Evolutionary conservation across 2,797 vertebrate species (phyloP).

Genomic region (Protonibea diacanthus): DNA sequence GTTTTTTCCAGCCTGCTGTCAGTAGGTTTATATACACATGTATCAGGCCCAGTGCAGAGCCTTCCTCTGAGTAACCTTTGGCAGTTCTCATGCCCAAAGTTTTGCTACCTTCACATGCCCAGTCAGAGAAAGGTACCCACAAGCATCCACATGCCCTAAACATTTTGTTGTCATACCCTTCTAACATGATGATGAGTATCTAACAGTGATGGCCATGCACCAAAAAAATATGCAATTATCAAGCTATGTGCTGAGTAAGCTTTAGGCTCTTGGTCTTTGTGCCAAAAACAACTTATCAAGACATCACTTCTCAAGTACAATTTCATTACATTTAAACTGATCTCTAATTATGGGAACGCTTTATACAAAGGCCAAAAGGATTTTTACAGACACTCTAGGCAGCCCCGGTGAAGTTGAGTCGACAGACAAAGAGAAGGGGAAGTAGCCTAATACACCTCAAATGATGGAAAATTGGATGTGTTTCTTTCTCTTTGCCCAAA

Average conservation of each 20-base stretch:
- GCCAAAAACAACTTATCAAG: conserved; percentile 39
- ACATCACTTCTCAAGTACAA: conserved; percentile 19
- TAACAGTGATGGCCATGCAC: not conserved
- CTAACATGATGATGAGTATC: conserved; percentile 12
- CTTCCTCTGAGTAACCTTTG: conserved; percentile 45
- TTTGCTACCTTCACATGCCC: conserved; percentile 19
- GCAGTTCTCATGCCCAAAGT: conserved; percentile 29
- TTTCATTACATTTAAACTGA: conserved; percentile 28
- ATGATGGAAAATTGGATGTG: conserved; percentile 38
- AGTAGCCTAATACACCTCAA: conserved; percentile 18
- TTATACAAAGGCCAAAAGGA: not conserved
- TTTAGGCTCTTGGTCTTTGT: not conserved
- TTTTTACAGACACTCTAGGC: conserved; percentile 19
- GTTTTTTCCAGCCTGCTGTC: conserved; percentile 80
- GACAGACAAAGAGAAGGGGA: conserved; percentile 1
- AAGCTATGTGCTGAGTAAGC: conserved; percentile 24
- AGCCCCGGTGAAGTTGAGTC: not conserved
- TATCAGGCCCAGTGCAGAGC: conserved; percentile 52
- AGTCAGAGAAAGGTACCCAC: conserved; percentile 15
- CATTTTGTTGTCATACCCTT: conserved; percentile 15
- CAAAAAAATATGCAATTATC: conserved; percentile 29
- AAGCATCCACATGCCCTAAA: conserved; percentile 2
- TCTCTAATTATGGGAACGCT: conserved; percentile 11
- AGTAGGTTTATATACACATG: conserved; percentile 66
- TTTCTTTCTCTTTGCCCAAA: conserved; percentile 8